phyloP scores from a whole-genome alignment of 2,888 invertebrate species.

The Eilema sororculum region DNA sequence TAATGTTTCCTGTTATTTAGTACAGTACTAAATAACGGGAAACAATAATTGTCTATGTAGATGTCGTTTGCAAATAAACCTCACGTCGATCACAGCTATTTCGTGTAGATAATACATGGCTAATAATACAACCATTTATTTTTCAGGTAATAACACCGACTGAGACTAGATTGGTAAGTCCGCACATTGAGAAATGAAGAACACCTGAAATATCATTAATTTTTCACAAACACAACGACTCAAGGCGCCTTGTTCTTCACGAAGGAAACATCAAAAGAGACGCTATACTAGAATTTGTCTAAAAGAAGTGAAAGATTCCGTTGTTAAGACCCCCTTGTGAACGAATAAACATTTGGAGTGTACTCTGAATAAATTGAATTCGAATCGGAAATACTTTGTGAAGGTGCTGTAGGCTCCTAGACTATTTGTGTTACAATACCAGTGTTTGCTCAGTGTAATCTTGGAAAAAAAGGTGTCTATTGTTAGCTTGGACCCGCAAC shows the following conservation, averaged over 20 bases:
- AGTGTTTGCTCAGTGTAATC: slow-evolving; percentile 41
- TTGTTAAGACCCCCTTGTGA: slow-evolving; percentile 51
- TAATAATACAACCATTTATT: not conserved
- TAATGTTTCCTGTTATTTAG: too few species aligned
- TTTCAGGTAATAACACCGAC: slow-evolving; percentile 9
- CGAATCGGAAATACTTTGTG: slow-evolving; percentile 63
- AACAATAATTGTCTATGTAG: too few species aligned
- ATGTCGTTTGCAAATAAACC: too few species aligned
- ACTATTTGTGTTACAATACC: slow-evolving; percentile 44
- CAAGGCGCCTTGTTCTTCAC: slow-evolving; percentile 36
- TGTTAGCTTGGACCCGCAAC: not conserved
- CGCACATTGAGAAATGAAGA: slow-evolving; percentile 24
- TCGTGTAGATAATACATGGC: not conserved
- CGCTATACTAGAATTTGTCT: slow-evolving; percentile 36
- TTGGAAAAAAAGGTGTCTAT: slow-evolving; percentile 35
- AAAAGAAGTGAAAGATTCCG: slow-evolving; percentile 55
- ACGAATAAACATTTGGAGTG: slow-evolving; percentile 61
- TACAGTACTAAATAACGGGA: too few species aligned
- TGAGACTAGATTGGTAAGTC: slow-evolving; percentile 31
- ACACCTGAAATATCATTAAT: slow-evolving; percentile 18
- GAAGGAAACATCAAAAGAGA: slow-evolving; percentile 43
- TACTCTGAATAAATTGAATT: slow-evolving; percentile 72
- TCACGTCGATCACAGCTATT: not conserved
- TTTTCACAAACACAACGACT: slow-evolving; percentile 10
- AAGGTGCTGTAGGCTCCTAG: slow-evolving; percentile 42